Evolutionary conservation across 2,888 invertebrate species (phyloP).

Genomic region (Thereva nobilitata): DNA sequence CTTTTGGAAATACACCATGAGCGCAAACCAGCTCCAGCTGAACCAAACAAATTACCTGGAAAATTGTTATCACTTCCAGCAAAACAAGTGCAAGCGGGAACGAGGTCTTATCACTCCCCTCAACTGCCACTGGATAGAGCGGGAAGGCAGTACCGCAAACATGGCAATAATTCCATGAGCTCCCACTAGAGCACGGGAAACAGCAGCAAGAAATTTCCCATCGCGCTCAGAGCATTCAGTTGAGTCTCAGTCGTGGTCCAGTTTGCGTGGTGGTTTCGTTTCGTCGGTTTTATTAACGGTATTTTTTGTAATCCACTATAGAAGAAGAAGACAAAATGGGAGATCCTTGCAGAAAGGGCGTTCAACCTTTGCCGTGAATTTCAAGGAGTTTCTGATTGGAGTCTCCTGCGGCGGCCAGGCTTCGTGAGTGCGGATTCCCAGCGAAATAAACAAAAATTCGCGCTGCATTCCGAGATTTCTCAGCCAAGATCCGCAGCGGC

Average conservation of each 20-base stretch:
- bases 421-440: too few relatives aligned
- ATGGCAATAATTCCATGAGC: too few relatives aligned
- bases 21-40: too few relatives aligned
- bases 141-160: slow-evolving; percentile 6
- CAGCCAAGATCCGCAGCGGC: too few relatives aligned
- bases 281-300: slow-evolving; percentile 11
- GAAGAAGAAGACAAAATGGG: slow-evolving; percentile 8
- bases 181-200: neutral
- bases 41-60: neutral
- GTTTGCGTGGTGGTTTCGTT: slow-evolving; percentile 4
- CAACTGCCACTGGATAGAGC: neutral
- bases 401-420: neutral
- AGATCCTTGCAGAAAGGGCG: slow-evolving; percentile 34
- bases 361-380: slow-evolving; percentile 29
- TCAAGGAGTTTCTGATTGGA: slow-evolving; percentile 8
- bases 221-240: slow-evolving; percentile 19
- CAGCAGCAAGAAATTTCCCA: slow-evolving; percentile 8
- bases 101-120: too few relatives aligned
- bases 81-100: slow-evolving; percentile 2
- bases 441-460: too few relatives aligned
- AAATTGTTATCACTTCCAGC: slow-evolving; percentile 9
- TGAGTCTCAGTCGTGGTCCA: slow-evolving; percentile 20
- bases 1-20: too few relatives aligned
- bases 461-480: too few relatives aligned
- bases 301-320: slow-evolving; percentile 10